These are phyloP conservation scores for Turnix velox DNA, from an alignment of 2,113 vertebrate genomes.

Conservation along the genomic window DNA sequence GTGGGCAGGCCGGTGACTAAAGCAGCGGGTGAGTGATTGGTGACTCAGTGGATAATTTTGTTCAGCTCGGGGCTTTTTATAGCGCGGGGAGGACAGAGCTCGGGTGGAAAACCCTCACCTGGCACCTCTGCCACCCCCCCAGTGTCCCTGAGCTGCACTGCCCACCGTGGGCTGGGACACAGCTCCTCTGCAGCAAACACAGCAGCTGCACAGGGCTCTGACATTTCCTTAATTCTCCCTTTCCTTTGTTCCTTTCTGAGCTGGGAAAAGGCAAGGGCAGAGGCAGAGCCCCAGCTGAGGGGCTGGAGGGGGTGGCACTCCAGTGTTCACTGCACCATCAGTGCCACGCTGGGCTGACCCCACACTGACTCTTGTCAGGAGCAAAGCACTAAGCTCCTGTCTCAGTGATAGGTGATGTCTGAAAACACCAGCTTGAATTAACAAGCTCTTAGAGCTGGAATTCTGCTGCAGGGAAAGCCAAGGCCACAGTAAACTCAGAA, in stretches of 20 bases:
- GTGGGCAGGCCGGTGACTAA: constrained; percentile 43
- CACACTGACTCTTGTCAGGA: not conserved
- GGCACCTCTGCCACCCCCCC: not conserved
- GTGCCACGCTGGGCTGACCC: not conserved
- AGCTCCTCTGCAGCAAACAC: not conserved
- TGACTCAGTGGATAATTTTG: constrained; percentile 64
- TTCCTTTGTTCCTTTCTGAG: not conserved
- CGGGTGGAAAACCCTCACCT: not conserved
- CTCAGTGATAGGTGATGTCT: not conserved
- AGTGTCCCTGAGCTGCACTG: not conserved
- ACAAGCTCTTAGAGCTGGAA: not conserved
- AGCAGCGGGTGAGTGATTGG: constrained; percentile 36
- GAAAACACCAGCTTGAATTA: not conserved
- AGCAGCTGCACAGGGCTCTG: not conserved
- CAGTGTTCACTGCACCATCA: accelerated
- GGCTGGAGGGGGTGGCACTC: no score
- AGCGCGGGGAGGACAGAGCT: constrained; percentile 4
- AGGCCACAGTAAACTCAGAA: accelerated
- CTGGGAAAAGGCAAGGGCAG: not conserved
- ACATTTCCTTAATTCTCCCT: not conserved
- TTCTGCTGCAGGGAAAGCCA: not conserved
- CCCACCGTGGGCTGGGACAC: not conserved
- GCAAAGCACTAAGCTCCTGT: not conserved
- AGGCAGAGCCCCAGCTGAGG: accelerated
- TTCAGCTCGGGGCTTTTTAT: constrained; percentile 39